phyloP scores from a whole-genome alignment of 2,888 invertebrate species.

The Sympetrum striolatum region DNA sequence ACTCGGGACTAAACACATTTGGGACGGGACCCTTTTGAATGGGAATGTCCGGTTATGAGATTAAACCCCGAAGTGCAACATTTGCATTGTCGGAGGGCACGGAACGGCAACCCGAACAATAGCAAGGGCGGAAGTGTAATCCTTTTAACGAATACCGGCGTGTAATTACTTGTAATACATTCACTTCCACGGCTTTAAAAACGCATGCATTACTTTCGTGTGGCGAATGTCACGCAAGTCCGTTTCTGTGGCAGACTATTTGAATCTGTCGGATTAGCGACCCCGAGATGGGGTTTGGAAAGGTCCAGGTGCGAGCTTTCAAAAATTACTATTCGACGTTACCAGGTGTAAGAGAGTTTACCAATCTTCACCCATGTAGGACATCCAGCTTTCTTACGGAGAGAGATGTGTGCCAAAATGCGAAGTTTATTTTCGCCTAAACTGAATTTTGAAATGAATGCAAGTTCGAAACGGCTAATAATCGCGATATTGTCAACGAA shows the following conservation, averaged over 20 bases:
- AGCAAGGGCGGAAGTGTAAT: constrained; percentile 14
- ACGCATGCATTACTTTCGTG: constrained; percentile 5
- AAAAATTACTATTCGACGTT: too few relatives aligned
- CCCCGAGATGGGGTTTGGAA: background rate
- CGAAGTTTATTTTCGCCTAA: too few relatives aligned
- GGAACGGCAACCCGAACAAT: background rate
- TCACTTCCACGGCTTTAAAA: constrained; percentile 17
- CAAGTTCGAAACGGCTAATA: too few relatives aligned
- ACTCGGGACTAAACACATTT: background rate
- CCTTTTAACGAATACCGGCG: constrained; percentile 7
- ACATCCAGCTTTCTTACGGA: too few relatives aligned
- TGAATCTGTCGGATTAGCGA: background rate
- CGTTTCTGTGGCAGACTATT: background rate
- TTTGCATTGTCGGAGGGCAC: constrained; percentile 15
- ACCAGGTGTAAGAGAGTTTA: too few relatives aligned
- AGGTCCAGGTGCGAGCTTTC: background rate
- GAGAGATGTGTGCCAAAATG: too few relatives aligned
- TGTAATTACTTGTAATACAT: constrained; percentile 41
- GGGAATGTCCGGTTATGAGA: constrained; percentile 20
- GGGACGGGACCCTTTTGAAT: background rate
- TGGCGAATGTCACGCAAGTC: background rate
- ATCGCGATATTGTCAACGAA: too few relatives aligned
- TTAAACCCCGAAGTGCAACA: constrained; percentile 15
- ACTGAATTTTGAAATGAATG: too few relatives aligned
- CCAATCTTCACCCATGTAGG: too few relatives aligned